A percentile compares a stretch with the other conserved stretches of the same genome.
Evolutionary conservation across 1,140 invertebrate species (phyloP).

Genomic region (Drosophila neocordata): DNA sequence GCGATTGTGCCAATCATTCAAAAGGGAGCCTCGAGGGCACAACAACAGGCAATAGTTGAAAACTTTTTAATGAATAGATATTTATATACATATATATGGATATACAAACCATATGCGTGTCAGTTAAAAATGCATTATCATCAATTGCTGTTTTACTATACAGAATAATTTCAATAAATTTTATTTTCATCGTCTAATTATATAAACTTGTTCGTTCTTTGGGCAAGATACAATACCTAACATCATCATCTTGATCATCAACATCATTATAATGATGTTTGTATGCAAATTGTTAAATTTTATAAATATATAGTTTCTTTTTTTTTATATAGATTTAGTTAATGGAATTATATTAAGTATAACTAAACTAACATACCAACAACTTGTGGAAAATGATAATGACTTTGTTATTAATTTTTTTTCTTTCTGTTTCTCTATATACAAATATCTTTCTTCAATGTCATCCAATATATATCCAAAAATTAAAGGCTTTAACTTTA

Average conservation of each 20-base stretch:
- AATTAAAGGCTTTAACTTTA: neutral
- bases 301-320: slow-evolving; percentile 47
- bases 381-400: slow-evolving; percentile 65
- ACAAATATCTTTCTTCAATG: slow-evolving; percentile 42
- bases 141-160: slow-evolving; percentile 22
- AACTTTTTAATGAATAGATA: slow-evolving; percentile 61
- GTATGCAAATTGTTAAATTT: slow-evolving; percentile 64
- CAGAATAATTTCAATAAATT: slow-evolving; percentile 63
- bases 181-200: slow-evolving; percentile 67
- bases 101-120: slow-evolving; percentile 28
- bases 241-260: slow-evolving; percentile 46
- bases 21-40: slow-evolving; percentile 36
- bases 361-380: slow-evolving; percentile 75
- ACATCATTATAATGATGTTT: slow-evolving; percentile 57
- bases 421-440: slow-evolving; percentile 32
- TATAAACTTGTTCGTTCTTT: slow-evolving; percentile 78
- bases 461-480: slow-evolving; percentile 27
- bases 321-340: slow-evolving; percentile 65
- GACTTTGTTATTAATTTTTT: slow-evolving; percentile 36
- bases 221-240: slow-evolving; percentile 70
- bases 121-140: slow-evolving; percentile 33
- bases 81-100: slow-evolving; percentile 18
- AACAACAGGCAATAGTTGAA: slow-evolving; percentile 53
- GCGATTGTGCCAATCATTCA: slow-evolving; percentile 74
- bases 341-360: slow-evolving; percentile 58